Percentiles rank a stretch among this genome's conserved stretches.
Conservation (phyloP, 2,113 vertebrate genomes). For the Sinocyclocheilus maitianheensis region DNA sequence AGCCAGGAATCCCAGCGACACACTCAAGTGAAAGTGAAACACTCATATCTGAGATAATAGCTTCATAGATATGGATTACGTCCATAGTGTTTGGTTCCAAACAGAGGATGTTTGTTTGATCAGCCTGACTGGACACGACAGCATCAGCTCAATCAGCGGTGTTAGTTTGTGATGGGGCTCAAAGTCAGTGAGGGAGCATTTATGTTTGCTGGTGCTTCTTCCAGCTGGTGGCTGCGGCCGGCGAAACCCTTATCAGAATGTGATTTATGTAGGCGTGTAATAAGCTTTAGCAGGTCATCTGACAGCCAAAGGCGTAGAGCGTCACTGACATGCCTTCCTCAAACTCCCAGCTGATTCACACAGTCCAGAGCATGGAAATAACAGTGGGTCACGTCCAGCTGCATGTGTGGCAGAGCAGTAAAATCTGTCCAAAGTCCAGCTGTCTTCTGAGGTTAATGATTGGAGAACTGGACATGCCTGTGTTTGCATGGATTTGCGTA, state of each 20-base stretch:
- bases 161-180: background rate
- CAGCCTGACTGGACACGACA: too few species aligned
- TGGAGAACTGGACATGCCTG: background rate
- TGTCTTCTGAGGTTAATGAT: slow-evolving; percentile 7
- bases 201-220: background rate
- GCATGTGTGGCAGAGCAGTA: background rate
- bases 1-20: background rate
- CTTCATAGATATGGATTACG: background rate
- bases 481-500: background rate
- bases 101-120: too few species aligned
- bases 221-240: background rate
- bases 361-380: slow-evolving; percentile 31
- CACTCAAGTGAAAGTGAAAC: background rate
- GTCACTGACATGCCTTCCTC: background rate
- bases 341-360: slow-evolving; percentile 47
- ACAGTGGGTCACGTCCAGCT: slow-evolving; percentile 8
- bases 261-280: background rate
- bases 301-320: slow-evolving; percentile 28
- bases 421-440: slow-evolving; percentile 5
- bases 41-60: background rate
- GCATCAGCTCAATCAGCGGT: too few species aligned
- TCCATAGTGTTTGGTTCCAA: background rate
- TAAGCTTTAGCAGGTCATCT: background rate
- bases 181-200: background rate
- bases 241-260: background rate